These are phyloP conservation scores for Sterrhoptilus dennistouni DNA, from an alignment of 2,113 vertebrate genomes.

Conservation along the genomic window DNA sequence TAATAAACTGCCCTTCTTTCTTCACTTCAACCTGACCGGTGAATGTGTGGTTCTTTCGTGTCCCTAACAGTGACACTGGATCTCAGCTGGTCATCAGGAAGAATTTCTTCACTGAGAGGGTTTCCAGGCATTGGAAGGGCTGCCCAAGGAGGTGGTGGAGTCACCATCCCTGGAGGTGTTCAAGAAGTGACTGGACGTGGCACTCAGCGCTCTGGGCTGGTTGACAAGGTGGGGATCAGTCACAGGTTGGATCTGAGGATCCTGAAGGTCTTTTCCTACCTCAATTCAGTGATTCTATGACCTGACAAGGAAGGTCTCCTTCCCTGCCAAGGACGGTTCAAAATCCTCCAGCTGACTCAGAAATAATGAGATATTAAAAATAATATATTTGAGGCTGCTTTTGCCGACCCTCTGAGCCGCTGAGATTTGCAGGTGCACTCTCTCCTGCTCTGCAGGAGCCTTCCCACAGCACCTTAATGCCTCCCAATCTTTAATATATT, in stretches of 20 bases:
- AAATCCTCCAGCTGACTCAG: not conserved
- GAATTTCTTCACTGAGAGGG: not conserved
- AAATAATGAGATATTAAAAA: constrained; percentile 45
- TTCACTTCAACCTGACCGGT: no score
- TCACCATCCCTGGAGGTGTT: not conserved
- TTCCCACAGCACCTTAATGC: constrained; percentile 14
- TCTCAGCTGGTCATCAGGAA: not conserved
- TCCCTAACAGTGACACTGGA: no score
- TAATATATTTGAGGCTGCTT: not conserved
- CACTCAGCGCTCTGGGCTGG: not conserved
- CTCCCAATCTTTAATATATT: constrained; percentile 36
- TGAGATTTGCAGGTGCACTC: not conserved
- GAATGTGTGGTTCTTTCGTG: no score
- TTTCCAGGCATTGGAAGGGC: not conserved
- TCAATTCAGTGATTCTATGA: not conserved
- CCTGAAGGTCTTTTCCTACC: not conserved
- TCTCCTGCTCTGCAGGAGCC: not conserved
- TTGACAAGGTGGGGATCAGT: not conserved
- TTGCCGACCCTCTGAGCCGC: not conserved
- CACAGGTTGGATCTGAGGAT: not conserved
- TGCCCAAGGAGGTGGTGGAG: not conserved
- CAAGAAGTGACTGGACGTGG: fast-evolving
- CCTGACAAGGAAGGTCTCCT: not conserved
- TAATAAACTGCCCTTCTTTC: no score
- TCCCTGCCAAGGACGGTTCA: not conserved